Conservation (phyloP, 2,888 invertebrate genomes). For the Trilocha varians region DNA sequence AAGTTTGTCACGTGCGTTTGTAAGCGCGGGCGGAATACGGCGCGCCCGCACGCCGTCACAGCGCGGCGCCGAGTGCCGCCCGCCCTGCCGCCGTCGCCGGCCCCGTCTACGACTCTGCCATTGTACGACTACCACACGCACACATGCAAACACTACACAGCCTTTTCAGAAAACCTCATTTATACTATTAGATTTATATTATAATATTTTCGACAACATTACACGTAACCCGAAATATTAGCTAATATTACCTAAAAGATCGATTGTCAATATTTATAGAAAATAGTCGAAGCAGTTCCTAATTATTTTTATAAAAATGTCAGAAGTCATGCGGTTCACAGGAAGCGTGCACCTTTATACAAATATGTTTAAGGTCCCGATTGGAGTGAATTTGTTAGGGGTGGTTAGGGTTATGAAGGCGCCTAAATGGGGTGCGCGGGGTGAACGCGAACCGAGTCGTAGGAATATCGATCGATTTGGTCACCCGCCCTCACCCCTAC, state of each 20-base stretch:
- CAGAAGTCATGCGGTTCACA: conserved; percentile 21
- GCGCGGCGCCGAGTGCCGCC: conserved; percentile 70
- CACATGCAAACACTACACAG: conserved; percentile 26
- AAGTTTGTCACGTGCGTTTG: conserved; percentile 65
- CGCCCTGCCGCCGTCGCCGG: conserved; percentile 44
- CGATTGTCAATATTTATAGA: conserved; percentile 20
- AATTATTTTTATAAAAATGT: conserved; percentile 20
- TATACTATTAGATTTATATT: too few species aligned
- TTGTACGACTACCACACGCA: conserved; percentile 19
- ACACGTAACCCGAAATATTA: too few species aligned
- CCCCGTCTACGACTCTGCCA: conserved; percentile 21
- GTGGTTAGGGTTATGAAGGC: conserved; percentile 63
- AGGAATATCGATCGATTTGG: conserved; percentile 72
- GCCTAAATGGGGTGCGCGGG: conserved; percentile 41
- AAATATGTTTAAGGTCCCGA: conserved; percentile 52
- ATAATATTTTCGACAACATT: too few species aligned
- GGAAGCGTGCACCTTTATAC: conserved; percentile 51
- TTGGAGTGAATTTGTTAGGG: conserved; percentile 59
- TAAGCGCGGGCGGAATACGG: conserved; percentile 51
- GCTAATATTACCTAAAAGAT: conserved; percentile 14
- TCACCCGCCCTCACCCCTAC: conserved; percentile 61
- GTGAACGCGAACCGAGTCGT: conserved; percentile 55
- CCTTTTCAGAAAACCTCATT: conserved; percentile 36
- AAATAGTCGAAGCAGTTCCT: conserved; percentile 32
- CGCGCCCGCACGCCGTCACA: conserved; percentile 69